Evolutionary conservation across 2,888 invertebrate genomes (phyloP).

Genomic region (Drosophila meridiana): DNA sequence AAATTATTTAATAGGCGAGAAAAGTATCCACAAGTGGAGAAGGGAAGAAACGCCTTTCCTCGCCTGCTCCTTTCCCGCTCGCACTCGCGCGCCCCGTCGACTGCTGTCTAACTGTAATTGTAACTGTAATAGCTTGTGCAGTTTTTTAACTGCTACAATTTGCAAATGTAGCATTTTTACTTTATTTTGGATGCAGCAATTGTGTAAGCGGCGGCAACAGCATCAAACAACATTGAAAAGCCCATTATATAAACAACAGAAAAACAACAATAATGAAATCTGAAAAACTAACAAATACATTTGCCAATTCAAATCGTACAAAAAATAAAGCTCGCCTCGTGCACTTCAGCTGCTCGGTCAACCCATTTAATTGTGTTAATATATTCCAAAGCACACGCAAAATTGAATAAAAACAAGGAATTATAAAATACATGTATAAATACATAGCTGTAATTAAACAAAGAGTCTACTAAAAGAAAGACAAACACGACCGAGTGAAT

Average conservation of each 20-base stretch:
- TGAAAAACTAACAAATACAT: slow-evolving; percentile 33
- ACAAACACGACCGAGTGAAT: slow-evolving; percentile 6
- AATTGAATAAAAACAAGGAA: slow-evolving; percentile 15
- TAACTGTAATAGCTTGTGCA: slow-evolving; percentile 24
- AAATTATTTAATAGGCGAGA: slow-evolving; percentile 34
- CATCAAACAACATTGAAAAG: slow-evolving; percentile 35
- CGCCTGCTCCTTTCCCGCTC: not conserved
- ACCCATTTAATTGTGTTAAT: slow-evolving; percentile 71
- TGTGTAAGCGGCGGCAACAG: slow-evolving; percentile 47
- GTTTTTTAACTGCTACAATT: slow-evolving; percentile 22
- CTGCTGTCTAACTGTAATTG: slow-evolving; percentile 22
- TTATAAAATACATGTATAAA: slow-evolving; percentile 19
- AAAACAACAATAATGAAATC: slow-evolving; percentile 22
- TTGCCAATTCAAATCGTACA: slow-evolving; percentile 51
- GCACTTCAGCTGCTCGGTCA: slow-evolving; percentile 7
- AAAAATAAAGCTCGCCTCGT: slow-evolving; percentile 24
- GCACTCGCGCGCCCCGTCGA: not conserved
- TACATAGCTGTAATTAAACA: slow-evolving; percentile 45
- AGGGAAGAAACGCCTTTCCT: not conserved
- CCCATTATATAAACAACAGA: slow-evolving; percentile 46
- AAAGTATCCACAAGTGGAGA: slow-evolving; percentile 65
- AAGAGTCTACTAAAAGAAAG: slow-evolving; percentile 4
- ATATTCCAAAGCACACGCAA: slow-evolving; percentile 32
- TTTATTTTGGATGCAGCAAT: slow-evolving; percentile 39
- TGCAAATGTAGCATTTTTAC: slow-evolving; percentile 12